Conservation (phyloP, 2,797 vertebrate genomes). For the Chaunax sp. region DNA sequence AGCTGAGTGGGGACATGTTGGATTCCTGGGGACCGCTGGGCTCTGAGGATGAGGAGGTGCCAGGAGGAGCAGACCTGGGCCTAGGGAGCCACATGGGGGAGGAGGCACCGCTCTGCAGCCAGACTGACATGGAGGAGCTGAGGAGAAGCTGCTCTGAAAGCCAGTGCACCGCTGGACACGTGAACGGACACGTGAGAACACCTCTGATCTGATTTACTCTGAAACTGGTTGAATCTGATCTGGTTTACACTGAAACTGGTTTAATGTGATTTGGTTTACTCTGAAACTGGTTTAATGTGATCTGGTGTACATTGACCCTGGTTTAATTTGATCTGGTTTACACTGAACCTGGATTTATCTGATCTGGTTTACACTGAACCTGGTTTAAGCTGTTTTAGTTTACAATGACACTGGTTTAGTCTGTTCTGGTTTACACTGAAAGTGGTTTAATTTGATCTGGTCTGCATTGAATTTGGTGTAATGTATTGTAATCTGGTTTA, state of each 20-base stretch:
- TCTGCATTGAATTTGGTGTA: neutral
- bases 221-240: neutral
- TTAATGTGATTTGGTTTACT: neutral
- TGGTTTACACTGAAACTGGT: neutral
- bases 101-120: slow-evolving; percentile 56
- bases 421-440: neutral
- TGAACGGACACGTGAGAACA: slow-evolving; percentile 30
- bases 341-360: neutral
- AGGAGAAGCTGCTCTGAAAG: slow-evolving; percentile 54
- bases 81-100: slow-evolving; percentile 53
- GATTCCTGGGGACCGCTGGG: slow-evolving; percentile 43
- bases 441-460: neutral
- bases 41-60: slow-evolving; percentile 31
- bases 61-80: slow-evolving; percentile 28
- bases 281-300: neutral
- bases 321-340: neutral
- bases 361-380: neutral
- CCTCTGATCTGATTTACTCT: neutral
- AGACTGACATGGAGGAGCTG: slow-evolving; percentile 58
- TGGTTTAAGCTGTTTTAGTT: neutral
- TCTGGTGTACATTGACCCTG: neutral
- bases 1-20: slow-evolving; percentile 37
- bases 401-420: too few species aligned
- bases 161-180: slow-evolving; percentile 27
- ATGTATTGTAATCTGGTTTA: too few species aligned